Evolutionary conservation across 2,797 vertebrate genomes (phyloP).

Genomic region (Botia kubotai): DNA sequence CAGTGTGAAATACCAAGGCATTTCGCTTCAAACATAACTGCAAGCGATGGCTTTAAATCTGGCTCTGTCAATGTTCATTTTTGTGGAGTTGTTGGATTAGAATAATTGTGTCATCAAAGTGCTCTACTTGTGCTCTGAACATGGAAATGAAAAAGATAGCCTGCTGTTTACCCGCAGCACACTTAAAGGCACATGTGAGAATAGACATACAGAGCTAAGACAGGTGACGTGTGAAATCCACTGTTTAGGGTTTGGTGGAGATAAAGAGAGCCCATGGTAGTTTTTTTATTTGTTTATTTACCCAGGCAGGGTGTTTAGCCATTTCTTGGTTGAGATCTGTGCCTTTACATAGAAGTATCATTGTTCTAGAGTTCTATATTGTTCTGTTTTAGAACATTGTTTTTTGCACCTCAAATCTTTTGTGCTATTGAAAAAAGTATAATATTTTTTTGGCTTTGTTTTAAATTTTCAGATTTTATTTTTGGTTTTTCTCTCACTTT

Average conservation of each 20-base stretch:
- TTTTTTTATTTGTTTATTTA: neutral
- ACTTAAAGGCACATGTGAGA: constrained; percentile 1
- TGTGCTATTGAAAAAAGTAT: constrained; percentile 28
- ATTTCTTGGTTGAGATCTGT: neutral
- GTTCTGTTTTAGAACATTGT: neutral
- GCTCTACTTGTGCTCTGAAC: neutral
- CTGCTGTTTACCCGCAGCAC: neutral
- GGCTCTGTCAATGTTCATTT: neutral
- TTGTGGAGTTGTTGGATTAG: constrained; percentile 2
- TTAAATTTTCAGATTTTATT: constrained; percentile 30
- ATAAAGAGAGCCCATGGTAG: neutral
- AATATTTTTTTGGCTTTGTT: neutral
- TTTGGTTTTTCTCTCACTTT: constrained; percentile 22
- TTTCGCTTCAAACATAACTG: constrained; percentile 35
- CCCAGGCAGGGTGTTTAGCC: neutral
- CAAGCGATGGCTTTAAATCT: neutral
- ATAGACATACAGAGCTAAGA: constrained; percentile 4
- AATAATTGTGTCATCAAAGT: neutral
- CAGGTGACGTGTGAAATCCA: neutral
- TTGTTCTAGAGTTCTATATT: neutral
- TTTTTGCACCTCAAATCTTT: constrained; percentile 34
- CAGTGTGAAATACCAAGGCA: constrained; percentile 9
- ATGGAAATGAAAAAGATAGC: neutral
- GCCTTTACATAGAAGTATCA: constrained; percentile 25
- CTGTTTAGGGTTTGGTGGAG: constrained; percentile 23